A percentile compares a stretch with the other conserved stretches of the same genome.
Evolutionary conservation across 2,113 vertebrate genomes (phyloP).

Genomic region (Rafetus swinhoei): DNA sequence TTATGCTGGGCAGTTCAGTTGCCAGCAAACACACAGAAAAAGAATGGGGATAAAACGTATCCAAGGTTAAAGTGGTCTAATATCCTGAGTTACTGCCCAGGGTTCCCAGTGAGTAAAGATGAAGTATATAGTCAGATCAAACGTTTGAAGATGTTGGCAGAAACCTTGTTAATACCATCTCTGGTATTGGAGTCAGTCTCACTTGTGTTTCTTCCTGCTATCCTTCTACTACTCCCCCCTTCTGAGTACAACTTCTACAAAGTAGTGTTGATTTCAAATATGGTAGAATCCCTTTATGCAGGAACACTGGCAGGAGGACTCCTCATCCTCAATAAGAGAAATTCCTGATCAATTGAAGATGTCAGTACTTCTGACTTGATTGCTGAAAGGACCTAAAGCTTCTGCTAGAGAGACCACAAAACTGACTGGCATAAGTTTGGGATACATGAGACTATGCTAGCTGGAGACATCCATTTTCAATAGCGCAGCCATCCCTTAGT

Average conservation of each 20-base stretch:
- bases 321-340: neutral
- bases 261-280: too few species aligned
- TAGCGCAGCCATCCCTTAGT: neutral
- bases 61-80: neutral
- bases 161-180: neutral
- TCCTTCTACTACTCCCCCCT: neutral
- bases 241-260: neutral
- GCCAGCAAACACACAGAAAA: neutral
- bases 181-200: neutral
- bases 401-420: slow-evolving; percentile 39
- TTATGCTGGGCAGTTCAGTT: neutral
- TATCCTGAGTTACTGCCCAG: neutral
- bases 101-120: neutral
- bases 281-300: neutral
- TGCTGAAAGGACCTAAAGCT: neutral
- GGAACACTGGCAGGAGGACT: neutral
- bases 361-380: neutral
- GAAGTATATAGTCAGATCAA: neutral
- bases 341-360: neutral
- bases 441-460: slow-evolving; percentile 24
- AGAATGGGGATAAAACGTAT: neutral
- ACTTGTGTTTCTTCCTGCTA: slow-evolving; percentile 23
- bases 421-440: slow-evolving; percentile 46
- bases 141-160: neutral
- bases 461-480: neutral